A percentile compares a stretch with the other conserved stretches of the same genome.
These are phyloP conservation scores for Diploptera punctata DNA, from an alignment of 2,888 invertebrate genomes.

Conservation along the genomic window DNA sequence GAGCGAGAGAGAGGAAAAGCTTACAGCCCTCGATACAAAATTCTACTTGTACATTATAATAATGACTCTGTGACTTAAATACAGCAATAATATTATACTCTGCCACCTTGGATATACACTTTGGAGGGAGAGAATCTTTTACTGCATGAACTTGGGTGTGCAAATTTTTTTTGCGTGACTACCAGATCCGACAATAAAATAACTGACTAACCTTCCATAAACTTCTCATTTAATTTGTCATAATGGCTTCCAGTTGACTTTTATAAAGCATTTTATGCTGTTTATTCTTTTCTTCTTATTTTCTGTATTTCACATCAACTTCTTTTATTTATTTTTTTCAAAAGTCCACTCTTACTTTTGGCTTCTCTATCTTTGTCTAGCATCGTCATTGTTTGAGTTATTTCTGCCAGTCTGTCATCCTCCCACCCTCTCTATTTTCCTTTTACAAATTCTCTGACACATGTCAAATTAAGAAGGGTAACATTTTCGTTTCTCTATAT, in stretches of 20 bases:
- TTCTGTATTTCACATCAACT: not conserved
- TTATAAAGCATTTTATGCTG: slow-evolving; percentile 36
- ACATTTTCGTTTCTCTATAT: not conserved
- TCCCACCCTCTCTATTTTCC: not conserved
- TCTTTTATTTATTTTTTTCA: not conserved
- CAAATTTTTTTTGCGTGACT: not conserved
- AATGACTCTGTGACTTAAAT: slow-evolving; percentile 20
- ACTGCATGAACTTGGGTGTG: not conserved
- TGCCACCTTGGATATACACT: not conserved
- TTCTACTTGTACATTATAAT: slow-evolving; percentile 31
- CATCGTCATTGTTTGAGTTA: not conserved
- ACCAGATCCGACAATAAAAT: not conserved
- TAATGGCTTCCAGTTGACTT: slow-evolving; percentile 39
- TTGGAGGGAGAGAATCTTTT: not conserved
- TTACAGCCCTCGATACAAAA: slow-evolving; percentile 23
- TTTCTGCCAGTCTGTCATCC: not conserved
- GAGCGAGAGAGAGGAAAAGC: too few relatives aligned
- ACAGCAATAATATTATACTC: slow-evolving; percentile 16
- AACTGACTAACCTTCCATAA: slow-evolving; percentile 25
- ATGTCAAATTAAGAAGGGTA: slow-evolving; percentile 10
- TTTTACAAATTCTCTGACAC: slow-evolving; percentile 6
- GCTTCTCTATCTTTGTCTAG: not conserved
- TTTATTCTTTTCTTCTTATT: slow-evolving; percentile 33
- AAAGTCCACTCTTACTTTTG: not conserved
- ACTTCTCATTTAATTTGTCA: slow-evolving; percentile 40